Percentiles rank a stretch among this genome's conserved stretches.
Conservation (phyloP, 2,113 vertebrate species). For the Thalassarche chlororhynchos region DNA sequence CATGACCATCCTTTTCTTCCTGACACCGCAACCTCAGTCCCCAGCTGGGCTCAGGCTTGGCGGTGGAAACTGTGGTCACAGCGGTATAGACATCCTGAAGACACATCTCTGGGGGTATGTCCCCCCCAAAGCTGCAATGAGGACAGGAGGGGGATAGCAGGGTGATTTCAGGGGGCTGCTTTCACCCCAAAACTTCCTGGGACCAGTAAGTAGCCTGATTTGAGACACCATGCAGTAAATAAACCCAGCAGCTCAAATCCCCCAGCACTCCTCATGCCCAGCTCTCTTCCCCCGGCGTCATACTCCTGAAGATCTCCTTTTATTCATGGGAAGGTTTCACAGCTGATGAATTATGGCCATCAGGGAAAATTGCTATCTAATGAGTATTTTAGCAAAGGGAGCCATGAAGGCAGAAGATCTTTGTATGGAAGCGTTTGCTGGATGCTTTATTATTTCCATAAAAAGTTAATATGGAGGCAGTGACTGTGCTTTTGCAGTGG, state of each 20-base stretch:
- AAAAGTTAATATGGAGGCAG: background rate
- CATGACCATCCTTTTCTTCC: background rate
- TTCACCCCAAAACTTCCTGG: background rate
- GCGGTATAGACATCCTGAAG: background rate
- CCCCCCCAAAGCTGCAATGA: too few species aligned
- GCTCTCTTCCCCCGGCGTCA: too few species aligned
- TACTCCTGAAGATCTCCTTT: background rate
- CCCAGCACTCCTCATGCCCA: background rate
- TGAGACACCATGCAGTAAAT: background rate
- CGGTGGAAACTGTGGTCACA: background rate
- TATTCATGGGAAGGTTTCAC: background rate
- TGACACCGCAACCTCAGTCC: background rate
- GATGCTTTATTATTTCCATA: background rate
- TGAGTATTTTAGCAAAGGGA: background rate
- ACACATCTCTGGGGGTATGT: background rate
- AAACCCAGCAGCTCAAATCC: background rate
- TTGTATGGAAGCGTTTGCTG: background rate
- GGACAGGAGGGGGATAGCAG: background rate
- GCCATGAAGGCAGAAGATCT: background rate
- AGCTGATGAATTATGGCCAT: background rate
- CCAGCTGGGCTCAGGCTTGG: background rate
- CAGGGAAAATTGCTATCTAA: background rate
- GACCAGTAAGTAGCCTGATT: background rate
- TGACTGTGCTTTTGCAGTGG: background rate
- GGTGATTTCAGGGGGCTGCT: background rate